Evolutionary conservation across 2,113 vertebrate genomes (phyloP).

Genomic region (Thalassoma bifasciatum): DNA sequence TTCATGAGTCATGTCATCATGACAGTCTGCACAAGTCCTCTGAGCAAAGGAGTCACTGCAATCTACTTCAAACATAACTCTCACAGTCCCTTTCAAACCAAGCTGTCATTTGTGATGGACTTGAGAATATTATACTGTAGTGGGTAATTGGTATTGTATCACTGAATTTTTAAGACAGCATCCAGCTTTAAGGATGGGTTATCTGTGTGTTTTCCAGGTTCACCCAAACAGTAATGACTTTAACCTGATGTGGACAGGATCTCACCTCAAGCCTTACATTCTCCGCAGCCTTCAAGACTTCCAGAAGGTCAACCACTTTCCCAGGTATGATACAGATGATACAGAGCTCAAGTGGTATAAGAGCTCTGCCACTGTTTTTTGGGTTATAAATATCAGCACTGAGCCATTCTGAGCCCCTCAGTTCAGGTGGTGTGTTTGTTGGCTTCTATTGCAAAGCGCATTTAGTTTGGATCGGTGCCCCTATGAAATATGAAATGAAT

Average conservation of each 20-base stretch:
- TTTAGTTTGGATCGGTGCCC: constrained; percentile 69
- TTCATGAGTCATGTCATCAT: too few species aligned
- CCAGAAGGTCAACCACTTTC: constrained; percentile 99
- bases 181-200: background rate
- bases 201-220: constrained; percentile 81
- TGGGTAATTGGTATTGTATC: too few species aligned
- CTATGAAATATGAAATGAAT: constrained; percentile 71
- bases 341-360: constrained; percentile 1
- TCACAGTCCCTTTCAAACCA: too few species aligned
- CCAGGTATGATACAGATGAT: constrained; percentile 84
- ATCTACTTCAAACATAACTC: too few species aligned
- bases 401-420: constrained; percentile 44
- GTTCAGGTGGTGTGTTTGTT: constrained; percentile 64
- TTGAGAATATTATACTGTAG: constrained; percentile 42
- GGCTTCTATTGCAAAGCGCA: constrained; percentile 62
- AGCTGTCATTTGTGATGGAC: constrained; percentile 40
- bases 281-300: constrained; percentile 92
- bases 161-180: too few species aligned
- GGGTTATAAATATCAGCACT: constrained; percentile 58
- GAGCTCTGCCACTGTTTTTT: constrained; percentile 40
- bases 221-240: constrained; percentile 94
- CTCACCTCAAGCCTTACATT: constrained; percentile 94
- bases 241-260: constrained; percentile 99
- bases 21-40: too few species aligned
- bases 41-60: too few species aligned